phyloP scores from a whole-genome alignment of 1,140 invertebrate species.

The Globodera rostochiensis region DNA sequence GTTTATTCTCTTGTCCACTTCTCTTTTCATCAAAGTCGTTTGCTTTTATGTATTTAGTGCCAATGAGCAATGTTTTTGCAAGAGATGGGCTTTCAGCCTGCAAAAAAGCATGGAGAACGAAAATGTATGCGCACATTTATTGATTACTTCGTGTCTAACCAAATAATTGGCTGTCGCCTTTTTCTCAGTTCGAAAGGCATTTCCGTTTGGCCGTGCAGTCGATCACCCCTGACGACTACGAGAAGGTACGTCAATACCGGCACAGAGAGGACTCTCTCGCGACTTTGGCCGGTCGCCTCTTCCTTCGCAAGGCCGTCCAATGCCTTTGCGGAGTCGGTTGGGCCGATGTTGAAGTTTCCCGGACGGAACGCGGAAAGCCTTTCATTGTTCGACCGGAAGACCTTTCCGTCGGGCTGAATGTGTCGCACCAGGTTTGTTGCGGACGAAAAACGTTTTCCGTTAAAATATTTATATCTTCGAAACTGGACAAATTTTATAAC shows the following conservation, averaged over 20 bases:
- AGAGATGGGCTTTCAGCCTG: constrained; percentile 61
- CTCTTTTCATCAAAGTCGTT: too few species aligned
- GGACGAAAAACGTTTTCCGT: too few species aligned
- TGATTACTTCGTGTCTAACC: constrained; percentile 13
- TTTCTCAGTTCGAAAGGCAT: constrained; percentile 57
- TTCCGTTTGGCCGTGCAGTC: constrained; percentile 60
- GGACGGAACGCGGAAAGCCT: constrained; percentile 62
- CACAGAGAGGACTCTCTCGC: constrained; percentile 61
- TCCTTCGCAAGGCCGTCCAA: constrained; percentile 57
- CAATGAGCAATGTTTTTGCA: constrained; percentile 48
- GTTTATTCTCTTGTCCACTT: too few species aligned
- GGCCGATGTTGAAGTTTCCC: constrained; percentile 54
- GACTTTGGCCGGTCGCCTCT: constrained; percentile 58
- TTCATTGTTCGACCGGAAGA: constrained; percentile 49
- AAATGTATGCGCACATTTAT: constrained; percentile 34
- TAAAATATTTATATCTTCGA: background rate
- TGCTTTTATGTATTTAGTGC: background rate
- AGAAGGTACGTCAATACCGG: constrained; percentile 53
- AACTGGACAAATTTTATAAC: too few species aligned
- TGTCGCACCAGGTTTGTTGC: constrained; percentile 57
- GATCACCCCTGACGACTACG: constrained; percentile 57
- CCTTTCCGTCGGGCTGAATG: constrained; percentile 57
- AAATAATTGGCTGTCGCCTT: background rate
- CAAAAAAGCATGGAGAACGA: constrained; percentile 54
- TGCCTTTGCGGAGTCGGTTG: constrained; percentile 49